Evolutionary conservation across 2,113 vertebrate species (phyloP).

Genomic region (Clupea harengus): DNA sequence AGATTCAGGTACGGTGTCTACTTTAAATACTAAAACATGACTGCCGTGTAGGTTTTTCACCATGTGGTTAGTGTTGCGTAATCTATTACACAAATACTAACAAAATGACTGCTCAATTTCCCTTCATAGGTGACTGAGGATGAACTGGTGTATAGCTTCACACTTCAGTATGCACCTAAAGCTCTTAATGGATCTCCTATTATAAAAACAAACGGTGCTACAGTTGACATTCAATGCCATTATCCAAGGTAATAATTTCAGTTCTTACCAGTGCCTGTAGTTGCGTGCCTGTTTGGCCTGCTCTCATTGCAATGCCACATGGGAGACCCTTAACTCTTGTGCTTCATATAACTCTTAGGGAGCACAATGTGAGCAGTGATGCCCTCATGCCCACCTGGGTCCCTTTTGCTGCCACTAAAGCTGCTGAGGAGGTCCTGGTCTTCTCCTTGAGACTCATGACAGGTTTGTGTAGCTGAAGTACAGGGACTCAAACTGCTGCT

Average conservation of each 20-base stretch:
- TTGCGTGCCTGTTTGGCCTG: slow-evolving; percentile 41
- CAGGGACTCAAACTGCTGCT: too few species aligned
- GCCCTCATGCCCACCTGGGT: slow-evolving; percentile 53
- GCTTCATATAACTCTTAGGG: neutral
- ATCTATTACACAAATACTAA: too few species aligned
- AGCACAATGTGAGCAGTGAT: slow-evolving; percentile 51
- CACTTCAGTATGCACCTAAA: slow-evolving; percentile 21
- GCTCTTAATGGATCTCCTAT: neutral
- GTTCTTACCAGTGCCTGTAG: slow-evolving; percentile 9
- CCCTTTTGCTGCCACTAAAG: slow-evolving; percentile 34
- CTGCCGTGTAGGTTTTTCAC: neutral
- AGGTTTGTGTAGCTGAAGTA: slow-evolving; percentile 44
- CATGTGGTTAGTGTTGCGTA: neutral
- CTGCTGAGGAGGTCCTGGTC: slow-evolving; percentile 46
- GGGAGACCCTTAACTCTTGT: slow-evolving; percentile 40
- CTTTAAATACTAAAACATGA: too few species aligned
- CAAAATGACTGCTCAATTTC: neutral
- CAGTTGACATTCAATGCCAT: slow-evolving; percentile 33
- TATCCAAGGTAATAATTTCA: slow-evolving; percentile 34
- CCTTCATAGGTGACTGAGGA: slow-evolving; percentile 22
- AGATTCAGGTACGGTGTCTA: neutral
- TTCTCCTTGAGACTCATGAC: slow-evolving; percentile 61
- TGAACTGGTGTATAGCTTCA: slow-evolving; percentile 34
- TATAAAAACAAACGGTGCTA: slow-evolving; percentile 12
- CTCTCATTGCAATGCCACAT: slow-evolving; percentile 56